These are phyloP conservation scores for Exocentrus adspersus DNA, from an alignment of 2,888 invertebrate genomes.

Conservation along the genomic window DNA sequence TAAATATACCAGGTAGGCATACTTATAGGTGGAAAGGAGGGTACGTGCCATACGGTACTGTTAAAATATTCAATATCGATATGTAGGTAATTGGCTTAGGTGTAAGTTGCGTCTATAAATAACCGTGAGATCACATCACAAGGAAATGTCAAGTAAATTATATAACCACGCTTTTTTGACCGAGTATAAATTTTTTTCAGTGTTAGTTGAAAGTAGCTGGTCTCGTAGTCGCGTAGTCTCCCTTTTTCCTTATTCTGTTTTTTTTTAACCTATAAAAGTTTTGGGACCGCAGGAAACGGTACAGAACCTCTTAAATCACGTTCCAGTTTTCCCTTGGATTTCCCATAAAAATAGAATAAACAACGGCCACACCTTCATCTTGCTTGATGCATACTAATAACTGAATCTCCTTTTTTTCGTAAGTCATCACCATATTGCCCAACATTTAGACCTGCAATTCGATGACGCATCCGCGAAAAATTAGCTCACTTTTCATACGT, in stretches of 20 bases:
- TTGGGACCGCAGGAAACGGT: no score
- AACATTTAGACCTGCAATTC: background rate
- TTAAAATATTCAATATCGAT: background rate
- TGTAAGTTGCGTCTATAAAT: background rate
- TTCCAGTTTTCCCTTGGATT: no score
- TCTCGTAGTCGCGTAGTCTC: no score
- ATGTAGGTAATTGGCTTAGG: background rate
- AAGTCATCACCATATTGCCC: background rate
- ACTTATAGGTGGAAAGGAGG: background rate
- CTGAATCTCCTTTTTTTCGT: no score
- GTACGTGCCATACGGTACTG: background rate
- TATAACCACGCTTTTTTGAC: background rate
- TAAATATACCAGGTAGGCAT: background rate
- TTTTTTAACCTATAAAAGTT: no score
- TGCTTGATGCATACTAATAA: no score
- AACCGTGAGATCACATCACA: background rate
- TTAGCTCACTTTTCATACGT: background rate
- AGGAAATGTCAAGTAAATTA: background rate
- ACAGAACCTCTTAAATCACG: background rate
- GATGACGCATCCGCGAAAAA: slow-evolving; percentile 15
- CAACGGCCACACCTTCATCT: no score
- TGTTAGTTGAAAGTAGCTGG: no score
- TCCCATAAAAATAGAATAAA: no score
- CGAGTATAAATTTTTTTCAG: no score
- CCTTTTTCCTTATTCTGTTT: no score